Percentiles rank a stretch among this genome's conserved stretches.
phyloP scores from a whole-genome alignment of 2,888 invertebrate genomes.

The Tetragonisca angustula region DNA sequence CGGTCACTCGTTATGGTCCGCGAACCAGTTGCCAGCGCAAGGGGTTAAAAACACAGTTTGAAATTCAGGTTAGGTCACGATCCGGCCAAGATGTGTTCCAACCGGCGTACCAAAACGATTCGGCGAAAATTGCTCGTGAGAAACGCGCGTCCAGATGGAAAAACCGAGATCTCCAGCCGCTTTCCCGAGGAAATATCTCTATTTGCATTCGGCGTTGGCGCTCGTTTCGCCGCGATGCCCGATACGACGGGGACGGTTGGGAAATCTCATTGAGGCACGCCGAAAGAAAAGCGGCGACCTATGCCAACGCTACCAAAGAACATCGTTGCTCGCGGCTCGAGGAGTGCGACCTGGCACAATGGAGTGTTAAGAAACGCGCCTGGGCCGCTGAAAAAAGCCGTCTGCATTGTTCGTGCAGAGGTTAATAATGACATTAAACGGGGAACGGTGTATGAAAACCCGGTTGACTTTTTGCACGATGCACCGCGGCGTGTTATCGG shows the following conservation, averaged over 20 bases:
- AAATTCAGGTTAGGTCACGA: not conserved
- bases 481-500: not conserved
- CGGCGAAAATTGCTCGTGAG: conserved; percentile 19
- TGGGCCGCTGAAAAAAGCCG: conserved; percentile 17
- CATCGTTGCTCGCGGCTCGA: conserved; percentile 16
- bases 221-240: conserved; percentile 13
- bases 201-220: conserved; percentile 48
- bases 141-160: conserved; percentile 28
- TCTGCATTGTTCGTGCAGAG: conserved; percentile 42
- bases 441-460: conserved; percentile 33
- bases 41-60: too few species aligned
- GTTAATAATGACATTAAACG: conserved; percentile 56
- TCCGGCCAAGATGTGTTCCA: too few species aligned
- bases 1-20: too few species aligned
- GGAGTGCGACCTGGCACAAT: conserved; percentile 39
- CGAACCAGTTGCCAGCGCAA: too few species aligned
- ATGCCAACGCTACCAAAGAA: conserved; percentile 5
- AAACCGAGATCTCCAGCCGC: conserved; percentile 33
- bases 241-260: conserved; percentile 38
- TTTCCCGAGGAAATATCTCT: conserved; percentile 2
- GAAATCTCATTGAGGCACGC: conserved; percentile 41
- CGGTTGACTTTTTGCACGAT: conserved; percentile 10
- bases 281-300: conserved; percentile 36
- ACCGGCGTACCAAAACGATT: not conserved
- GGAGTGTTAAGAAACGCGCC: conserved; percentile 55